Base-by-base conservation (phyloP, 2,888 invertebrate genomes). In the Lordiphosa andalusiaca region DNA sequence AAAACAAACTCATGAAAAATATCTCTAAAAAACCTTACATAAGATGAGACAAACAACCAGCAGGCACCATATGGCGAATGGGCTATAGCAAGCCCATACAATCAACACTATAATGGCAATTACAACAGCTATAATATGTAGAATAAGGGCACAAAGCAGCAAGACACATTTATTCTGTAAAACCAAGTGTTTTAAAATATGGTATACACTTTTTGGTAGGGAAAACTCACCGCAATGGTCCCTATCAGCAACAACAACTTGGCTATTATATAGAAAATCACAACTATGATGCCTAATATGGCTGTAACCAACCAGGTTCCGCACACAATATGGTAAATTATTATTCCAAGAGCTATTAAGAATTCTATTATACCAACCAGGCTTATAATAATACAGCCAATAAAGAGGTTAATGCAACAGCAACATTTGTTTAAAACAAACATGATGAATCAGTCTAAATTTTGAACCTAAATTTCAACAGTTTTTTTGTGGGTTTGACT, bases 221-320 rank as follows among this genome's bases (percentile, higher is more conserved):
- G 6, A 9, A 9, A n/a, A 72, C 82, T 75, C 52, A 76, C 83
- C 44, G 4, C 36, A 21, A 39, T 12, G 2, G 42, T 7, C 5
- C 67, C 64, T 2, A 53, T 0, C 7, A 72, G 39, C 12, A 72
- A 5, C 0, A 59, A 3, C 0, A 48, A 0, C 49, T 71, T 74
- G 0, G 33, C 19, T 5, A 36, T 0, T 0, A 42, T 44, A 40
- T 52, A 71, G 10, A 68, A 2, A 2, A 23, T 3, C 0, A 54
- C 3, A 37, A 54, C 42, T 19, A 67, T 1, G 13, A 53, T 0
- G 2, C 46, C 48, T 4, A 57, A 6, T 25, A 23, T 1, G 7
- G 30, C 30, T 3, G 30, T 30, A 3, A 30, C 7, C 30, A 30
- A 12, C 0, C 6, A 16, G 3, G 1, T 4, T 1, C 1, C 4